These are phyloP conservation scores for Micronisus gabar DNA, from an alignment of 2,113 vertebrate genomes.

Conservation along the genomic window DNA sequence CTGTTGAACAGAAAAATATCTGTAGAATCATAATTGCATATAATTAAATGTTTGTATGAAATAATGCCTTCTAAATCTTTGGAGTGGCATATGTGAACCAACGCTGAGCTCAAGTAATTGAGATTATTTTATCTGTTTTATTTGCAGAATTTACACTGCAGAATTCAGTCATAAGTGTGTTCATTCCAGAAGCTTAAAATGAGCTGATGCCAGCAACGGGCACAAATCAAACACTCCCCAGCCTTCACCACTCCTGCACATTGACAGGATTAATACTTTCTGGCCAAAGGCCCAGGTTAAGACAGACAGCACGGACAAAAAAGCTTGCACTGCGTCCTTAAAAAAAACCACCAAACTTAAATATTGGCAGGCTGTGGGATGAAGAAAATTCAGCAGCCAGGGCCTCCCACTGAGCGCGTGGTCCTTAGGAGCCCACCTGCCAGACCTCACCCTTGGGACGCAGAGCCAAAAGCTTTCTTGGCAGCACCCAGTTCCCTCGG, in stretches of 20 bases:
- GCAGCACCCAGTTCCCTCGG: background rate
- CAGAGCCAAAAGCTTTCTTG: background rate
- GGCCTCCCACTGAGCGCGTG: background rate
- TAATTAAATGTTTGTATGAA: background rate
- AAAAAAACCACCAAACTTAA: background rate
- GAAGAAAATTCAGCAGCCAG: background rate
- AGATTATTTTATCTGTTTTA: slow-evolving; percentile 22
- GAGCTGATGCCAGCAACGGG: background rate
- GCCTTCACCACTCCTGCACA: background rate
- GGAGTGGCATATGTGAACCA: background rate
- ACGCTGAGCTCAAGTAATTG: background rate
- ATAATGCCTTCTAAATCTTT: slow-evolving; percentile 5
- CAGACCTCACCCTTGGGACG: background rate
- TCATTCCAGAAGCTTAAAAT: slow-evolving; percentile 48
- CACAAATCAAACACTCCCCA: slow-evolving; percentile 12
- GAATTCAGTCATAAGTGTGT: background rate
- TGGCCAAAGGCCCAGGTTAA: slow-evolving; percentile 15
- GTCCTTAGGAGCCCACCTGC: background rate
- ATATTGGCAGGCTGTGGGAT: background rate
- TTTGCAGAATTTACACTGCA: slow-evolving; percentile 19
- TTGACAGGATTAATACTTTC: slow-evolving; percentile 5
- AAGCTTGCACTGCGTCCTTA: background rate
- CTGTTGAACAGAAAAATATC: background rate
- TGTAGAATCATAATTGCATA: background rate
- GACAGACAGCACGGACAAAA: background rate